Conservation (phyloP, 1,140 invertebrate genomes). For the Drosophila sproati region DNA sequence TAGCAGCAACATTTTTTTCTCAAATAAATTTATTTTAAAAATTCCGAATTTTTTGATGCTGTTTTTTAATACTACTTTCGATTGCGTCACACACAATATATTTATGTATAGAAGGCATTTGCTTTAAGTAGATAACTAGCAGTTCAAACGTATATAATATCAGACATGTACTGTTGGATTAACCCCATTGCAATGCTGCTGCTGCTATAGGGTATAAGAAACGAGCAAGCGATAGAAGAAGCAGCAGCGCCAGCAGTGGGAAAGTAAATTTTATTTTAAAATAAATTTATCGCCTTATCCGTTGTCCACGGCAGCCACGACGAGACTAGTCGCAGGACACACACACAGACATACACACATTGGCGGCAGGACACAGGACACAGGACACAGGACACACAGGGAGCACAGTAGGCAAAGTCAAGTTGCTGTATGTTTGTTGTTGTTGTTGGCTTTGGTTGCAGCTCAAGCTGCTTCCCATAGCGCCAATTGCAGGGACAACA, state of each 20-base stretch:
- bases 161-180: neutral
- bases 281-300: constrained; percentile 83
- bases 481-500: constrained; percentile 69
- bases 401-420: constrained; percentile 34
- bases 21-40: too few species aligned
- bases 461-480: constrained; percentile 43
- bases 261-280: constrained; percentile 84
- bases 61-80: too few species aligned
- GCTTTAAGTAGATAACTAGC: too few species aligned
- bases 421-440: constrained; percentile 19
- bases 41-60: too few species aligned
- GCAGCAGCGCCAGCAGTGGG: constrained; percentile 54
- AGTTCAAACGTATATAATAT: too few species aligned
- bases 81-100: too few species aligned
- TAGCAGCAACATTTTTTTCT: too few species aligned
- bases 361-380: constrained; percentile 19
- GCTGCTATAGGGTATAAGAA: constrained; percentile 25
- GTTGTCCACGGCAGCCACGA: constrained; percentile 75
- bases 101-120: too few species aligned
- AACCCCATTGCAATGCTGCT: neutral
- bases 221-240: constrained; percentile 3
- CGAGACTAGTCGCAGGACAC: constrained; percentile 20
- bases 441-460: constrained; percentile 44
- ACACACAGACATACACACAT: neutral
- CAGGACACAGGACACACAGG: constrained; percentile 6